A percentile compares a stretch with the other conserved stretches of the same genome.
phyloP scores from a whole-genome alignment of 2,888 invertebrate species.

The Lochmaea capreae region DNA sequence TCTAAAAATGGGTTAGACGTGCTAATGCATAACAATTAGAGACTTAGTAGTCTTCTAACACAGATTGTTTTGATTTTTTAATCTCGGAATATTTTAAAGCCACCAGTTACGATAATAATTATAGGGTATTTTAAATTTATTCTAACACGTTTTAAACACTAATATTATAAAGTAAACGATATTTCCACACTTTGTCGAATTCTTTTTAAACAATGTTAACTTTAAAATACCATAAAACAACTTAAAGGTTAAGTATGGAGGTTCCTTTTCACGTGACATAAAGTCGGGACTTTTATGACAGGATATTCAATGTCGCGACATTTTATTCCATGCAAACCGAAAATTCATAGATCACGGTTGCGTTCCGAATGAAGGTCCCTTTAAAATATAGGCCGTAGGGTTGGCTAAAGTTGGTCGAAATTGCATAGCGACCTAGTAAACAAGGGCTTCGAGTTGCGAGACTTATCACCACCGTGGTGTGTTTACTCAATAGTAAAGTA shows the following conservation, averaged over 20 bases:
- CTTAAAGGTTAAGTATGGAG: background rate
- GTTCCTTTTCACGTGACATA: no score
- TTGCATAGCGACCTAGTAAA: no score
- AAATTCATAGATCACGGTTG: no score
- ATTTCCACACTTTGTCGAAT: background rate
- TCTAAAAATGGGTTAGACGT: background rate
- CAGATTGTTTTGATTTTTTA: background rate
- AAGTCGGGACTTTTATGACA: no score
- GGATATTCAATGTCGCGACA: no score
- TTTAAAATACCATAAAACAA: background rate
- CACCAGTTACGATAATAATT: background rate
- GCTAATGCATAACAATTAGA: conserved; percentile 4
- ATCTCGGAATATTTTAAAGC: background rate
- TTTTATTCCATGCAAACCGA: no score
- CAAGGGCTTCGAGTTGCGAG: no score
- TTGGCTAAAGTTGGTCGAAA: no score
- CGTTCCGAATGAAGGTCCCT: no score
- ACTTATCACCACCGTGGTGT: no score
- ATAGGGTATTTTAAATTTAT: background rate
- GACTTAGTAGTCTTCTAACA: background rate
- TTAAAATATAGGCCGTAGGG: no score
- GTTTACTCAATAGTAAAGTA: no score
- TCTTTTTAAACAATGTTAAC: background rate
- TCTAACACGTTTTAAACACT: background rate
- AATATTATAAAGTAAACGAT: background rate